Conservation (phyloP, 2,888 invertebrate genomes). For the Capitulum mitella region DNA sequence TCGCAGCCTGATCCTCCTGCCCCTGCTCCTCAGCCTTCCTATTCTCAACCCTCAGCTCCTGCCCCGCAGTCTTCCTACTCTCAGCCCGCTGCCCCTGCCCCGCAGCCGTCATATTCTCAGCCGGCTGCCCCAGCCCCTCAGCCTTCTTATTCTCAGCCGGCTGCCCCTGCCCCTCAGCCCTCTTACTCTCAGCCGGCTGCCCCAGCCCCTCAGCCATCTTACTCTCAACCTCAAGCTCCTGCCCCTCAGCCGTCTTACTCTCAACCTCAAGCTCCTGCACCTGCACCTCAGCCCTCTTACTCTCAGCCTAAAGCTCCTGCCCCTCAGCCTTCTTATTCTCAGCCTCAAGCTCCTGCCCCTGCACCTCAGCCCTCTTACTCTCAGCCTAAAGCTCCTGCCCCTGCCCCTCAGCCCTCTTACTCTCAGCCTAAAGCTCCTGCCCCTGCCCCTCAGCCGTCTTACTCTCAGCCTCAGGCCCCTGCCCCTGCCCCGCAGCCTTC, state of each 20-base stretch:
- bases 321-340: neutral
- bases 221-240: no score
- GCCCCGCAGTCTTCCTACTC: neutral
- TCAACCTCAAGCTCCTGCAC: neutral
- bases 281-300: no score
- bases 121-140: no score
- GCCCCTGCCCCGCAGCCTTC: neutral
- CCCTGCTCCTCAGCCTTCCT: neutral
- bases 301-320: no score
- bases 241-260: no score
- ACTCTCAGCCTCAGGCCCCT: neutral
- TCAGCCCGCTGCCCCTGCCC: no score
- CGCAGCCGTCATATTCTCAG: no score
- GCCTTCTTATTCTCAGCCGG: no score
- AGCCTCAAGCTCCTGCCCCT: neutral
- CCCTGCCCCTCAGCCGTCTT: neutral
- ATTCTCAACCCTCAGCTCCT: neutral
- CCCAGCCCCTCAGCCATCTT: no score
- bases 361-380: no score
- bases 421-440: neutral
- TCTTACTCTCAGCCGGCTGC: no score
- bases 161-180: no score
- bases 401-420: neutral
- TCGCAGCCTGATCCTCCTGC: neutral
- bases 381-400: neutral